Percentiles rank a stretch among this genome's conserved stretches.
Evolutionary conservation across 2,888 invertebrate species (phyloP).

Genomic region (Stenolophus ochropezus): DNA sequence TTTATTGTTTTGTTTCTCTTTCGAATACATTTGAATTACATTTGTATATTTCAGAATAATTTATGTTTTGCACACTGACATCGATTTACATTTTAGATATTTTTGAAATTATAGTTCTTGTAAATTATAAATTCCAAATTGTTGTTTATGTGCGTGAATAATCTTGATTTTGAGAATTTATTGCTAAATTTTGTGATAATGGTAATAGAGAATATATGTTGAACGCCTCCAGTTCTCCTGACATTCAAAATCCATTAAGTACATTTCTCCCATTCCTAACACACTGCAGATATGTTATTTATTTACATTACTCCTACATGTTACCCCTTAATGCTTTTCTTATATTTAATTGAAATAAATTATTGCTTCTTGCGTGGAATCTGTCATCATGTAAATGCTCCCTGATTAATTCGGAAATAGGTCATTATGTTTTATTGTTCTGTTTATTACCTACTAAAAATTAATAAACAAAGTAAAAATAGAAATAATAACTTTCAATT

Average conservation of each 20-base stretch:
- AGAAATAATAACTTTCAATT: no score
- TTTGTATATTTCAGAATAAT: neutral
- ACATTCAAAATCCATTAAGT: conserved; percentile 44
- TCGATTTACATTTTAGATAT: conserved; percentile 33
- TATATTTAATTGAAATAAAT: neutral
- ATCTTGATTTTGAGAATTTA: conserved; percentile 37
- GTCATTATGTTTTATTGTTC: no score
- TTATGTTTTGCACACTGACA: neutral
- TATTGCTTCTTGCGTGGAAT: neutral
- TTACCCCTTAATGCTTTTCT: neutral
- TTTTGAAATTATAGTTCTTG: conserved; percentile 19
- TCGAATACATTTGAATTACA: conserved; percentile 34
- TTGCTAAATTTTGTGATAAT: conserved; percentile 29
- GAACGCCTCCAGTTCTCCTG: conserved; percentile 9
- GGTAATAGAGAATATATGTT: conserved; percentile 26
- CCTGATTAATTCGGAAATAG: neutral
- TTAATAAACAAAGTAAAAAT: no score
- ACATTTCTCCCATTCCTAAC: conserved; percentile 4
- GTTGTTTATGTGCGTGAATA: conserved; percentile 1
- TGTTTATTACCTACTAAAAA: no score
- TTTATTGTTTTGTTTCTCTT: conserved; percentile 1
- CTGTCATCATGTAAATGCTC: neutral
- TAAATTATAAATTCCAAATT: conserved; percentile 28
- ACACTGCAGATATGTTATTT: neutral
- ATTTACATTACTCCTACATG: neutral